Evolutionary conservation across 2,113 vertebrate species (phyloP), one percentile per base, ranked within the genome.

Genomic region (Python bivittatus): DNA sequence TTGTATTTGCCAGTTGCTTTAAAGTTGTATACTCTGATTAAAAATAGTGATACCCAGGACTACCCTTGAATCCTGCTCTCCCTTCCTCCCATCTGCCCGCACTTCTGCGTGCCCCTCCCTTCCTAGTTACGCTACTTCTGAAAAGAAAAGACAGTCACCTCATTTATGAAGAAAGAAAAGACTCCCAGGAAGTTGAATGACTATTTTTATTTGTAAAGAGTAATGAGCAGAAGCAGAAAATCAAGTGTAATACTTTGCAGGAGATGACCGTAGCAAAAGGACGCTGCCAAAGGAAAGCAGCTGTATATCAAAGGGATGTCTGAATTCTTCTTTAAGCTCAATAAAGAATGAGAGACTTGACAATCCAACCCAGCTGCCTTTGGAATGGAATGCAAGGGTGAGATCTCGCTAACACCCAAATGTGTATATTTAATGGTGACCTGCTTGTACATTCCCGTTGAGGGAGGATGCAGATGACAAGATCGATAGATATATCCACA

Each of bases 401-500:
- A 53, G 61, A 56, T 92, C 86, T 68, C 95, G 95, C 95, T 95
- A 93, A 94, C 93, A 91, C 94, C 3, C 89, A 83, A 90, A 92
- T 92, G 95, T 95, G 93, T 97, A 91, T 96, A 96, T 97, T 97
- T 98, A 98, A 98, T 98, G 98, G 97, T 96, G 97, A 97, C 97
- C 97, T 90, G 95, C 96, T 96, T 97, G 96, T 96, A 90, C 93
- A 96, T 97, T 96, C 93, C 96, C 95, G 96, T 88, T 94, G 95
- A 95, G 97, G 96, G 97, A 96, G 93, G 97, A 95, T 98, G 95
- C 97, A 96, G 96, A 95, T 97, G 97, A 98, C 97, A 98, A 98
- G 97, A 94, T 96, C 97, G 97, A 95, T 96, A 94, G 95, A 79
- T 44, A 88, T 29, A 54, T 13, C 54, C 22, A 56, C 54, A 60